These are phyloP conservation scores for Ploceus nigricollis DNA, from an alignment of 2,113 vertebrate species.

Conservation along the genomic window DNA sequence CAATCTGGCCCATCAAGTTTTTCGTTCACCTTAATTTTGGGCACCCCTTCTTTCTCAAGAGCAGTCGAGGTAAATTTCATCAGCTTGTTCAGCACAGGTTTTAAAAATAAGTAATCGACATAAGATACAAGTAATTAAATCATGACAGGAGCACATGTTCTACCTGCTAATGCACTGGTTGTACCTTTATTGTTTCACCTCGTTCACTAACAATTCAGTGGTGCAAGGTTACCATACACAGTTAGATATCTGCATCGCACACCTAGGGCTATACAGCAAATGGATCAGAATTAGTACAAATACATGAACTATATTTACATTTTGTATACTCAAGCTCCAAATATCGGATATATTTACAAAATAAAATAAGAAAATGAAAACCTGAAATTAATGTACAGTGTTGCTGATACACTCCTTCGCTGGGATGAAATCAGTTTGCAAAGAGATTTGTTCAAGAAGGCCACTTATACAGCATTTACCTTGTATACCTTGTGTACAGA, in stretches of 20 bases:
- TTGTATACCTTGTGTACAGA: constrained; percentile 28
- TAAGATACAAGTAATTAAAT: not conserved
- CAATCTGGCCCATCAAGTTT: rapidly evolving
- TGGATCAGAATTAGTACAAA: constrained; percentile 99
- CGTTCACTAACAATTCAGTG: constrained; percentile 93
- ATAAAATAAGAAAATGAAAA: constrained; percentile 94
- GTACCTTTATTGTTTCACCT: constrained; percentile 97
- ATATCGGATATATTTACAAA: constrained; percentile 99
- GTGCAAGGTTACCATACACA: constrained; percentile 98
- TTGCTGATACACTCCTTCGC: constrained; percentile 80
- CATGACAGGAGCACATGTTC: not conserved
- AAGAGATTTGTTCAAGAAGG: constrained; percentile 76
- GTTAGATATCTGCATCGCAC: constrained; percentile 97
- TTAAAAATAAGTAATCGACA: not conserved
- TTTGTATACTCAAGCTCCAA: constrained; percentile 96
- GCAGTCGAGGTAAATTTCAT: rapidly evolving
- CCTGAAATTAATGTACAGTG: constrained; percentile 89
- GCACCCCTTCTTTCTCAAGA: not conserved
- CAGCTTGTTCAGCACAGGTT: not conserved
- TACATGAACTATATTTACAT: constrained; percentile 99
- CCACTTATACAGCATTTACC: constrained; percentile 68
- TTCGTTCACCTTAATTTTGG: not conserved
- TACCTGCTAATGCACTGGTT: constrained; percentile 82
- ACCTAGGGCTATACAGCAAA: constrained; percentile 98
- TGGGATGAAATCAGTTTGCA: constrained; percentile 72